Conservation (phyloP, 2,888 invertebrate species). For the Heterodera filipjevi region DNA sequence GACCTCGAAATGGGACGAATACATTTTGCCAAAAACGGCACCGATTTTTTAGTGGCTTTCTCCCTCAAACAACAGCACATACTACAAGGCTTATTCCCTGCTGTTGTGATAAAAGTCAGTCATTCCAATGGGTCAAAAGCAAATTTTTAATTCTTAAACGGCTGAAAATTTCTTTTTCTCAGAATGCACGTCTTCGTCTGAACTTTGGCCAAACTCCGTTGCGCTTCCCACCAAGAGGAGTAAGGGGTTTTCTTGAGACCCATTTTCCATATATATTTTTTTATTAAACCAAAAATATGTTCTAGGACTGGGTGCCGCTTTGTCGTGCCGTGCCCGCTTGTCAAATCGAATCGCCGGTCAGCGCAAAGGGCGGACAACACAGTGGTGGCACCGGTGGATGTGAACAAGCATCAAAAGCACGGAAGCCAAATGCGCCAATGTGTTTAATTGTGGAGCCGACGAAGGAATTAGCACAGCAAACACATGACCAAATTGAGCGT, state of each 20-base stretch:
- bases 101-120: constrained; percentile 84
- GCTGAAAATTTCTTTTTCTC: no score
- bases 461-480: constrained; percentile 93
- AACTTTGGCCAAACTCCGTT: constrained; percentile 87
- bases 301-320: constrained; percentile 71
- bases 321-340: constrained; percentile 73
- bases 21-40: constrained; percentile 82
- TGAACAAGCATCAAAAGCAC: constrained; percentile 58
- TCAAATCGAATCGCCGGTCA: constrained; percentile 63
- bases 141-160: no score
- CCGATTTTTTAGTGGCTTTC: constrained; percentile 68
- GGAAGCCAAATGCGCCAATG: constrained; percentile 80
- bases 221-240: constrained; percentile 74
- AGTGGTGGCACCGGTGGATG: not conserved
- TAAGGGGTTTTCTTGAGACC: not conserved
- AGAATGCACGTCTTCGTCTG: constrained; percentile 93
- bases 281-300: constrained; percentile 64
- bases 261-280: not conserved
- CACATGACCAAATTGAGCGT: constrained; percentile 82
- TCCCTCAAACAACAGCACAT: constrained; percentile 65
- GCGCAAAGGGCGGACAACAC: constrained; percentile 5
- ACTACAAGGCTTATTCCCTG: constrained; percentile 83
- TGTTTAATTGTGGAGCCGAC: constrained; percentile 97
- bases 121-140: no score
- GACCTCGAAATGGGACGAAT: constrained; percentile 82